A percentile compares a stretch with the other conserved stretches of the same genome.
Conservation (phyloP, 1,140 invertebrate species). For the Formica exsecta region DNA sequence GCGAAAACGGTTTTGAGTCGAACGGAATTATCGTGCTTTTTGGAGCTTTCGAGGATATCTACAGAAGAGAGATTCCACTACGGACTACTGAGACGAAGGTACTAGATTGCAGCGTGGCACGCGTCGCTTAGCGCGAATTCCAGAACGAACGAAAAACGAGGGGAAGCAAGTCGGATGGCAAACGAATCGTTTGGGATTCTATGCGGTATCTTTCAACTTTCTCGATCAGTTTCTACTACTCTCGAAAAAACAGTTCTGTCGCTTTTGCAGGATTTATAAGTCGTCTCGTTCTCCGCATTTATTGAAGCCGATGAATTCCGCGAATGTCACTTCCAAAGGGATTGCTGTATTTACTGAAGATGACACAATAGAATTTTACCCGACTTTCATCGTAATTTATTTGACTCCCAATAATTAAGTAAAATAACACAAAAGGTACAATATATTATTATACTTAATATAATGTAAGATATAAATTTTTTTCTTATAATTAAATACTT, state of each 20-base stretch:
- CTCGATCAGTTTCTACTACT: slow-evolving; percentile 33
- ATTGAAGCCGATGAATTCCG: slow-evolving; percentile 54
- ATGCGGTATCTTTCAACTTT: slow-evolving; percentile 54
- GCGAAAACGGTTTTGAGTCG: slow-evolving; percentile 71
- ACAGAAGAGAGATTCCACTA: slow-evolving; percentile 68
- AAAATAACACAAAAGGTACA: background rate
- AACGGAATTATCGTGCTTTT: slow-evolving; percentile 75
- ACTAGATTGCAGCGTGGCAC: slow-evolving; percentile 74
- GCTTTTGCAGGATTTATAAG: slow-evolving; percentile 66
- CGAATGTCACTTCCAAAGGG: slow-evolving; percentile 1
- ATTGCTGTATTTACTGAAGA: slow-evolving; percentile 20
- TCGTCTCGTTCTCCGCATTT: slow-evolving; percentile 35
- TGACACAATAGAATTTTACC: background rate
- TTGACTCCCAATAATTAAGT: background rate
- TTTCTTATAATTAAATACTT: background rate
- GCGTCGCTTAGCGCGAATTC: slow-evolving; percentile 77
- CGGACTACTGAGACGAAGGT: slow-evolving; percentile 55
- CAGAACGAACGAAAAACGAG: slow-evolving; percentile 55
- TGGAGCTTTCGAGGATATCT: slow-evolving; percentile 66
- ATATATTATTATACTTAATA: too few relatives aligned
- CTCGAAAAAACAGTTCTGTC: slow-evolving; percentile 66
- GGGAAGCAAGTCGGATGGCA: slow-evolving; percentile 64
- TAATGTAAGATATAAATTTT: background rate
- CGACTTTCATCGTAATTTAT: background rate
- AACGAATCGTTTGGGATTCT: slow-evolving; percentile 75